Evolutionary conservation across 2,888 invertebrate genomes (phyloP).

Genomic region (Poecilobothrus nobilitatus): DNA sequence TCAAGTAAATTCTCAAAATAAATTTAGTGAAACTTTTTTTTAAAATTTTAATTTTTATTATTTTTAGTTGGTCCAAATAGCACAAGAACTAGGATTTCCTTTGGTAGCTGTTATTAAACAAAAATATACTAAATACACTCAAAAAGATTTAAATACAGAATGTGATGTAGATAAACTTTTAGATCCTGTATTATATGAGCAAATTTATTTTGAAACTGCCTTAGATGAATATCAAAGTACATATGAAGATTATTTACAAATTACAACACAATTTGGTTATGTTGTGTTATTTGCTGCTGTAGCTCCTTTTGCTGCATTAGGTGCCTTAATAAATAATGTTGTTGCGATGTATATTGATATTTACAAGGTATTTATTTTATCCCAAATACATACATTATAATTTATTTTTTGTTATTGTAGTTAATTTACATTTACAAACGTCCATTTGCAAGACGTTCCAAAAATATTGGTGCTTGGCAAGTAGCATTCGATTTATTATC

Average conservation of each 20-base stretch:
- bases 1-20: slow-evolving; percentile 43
- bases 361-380: slow-evolving; percentile 50
- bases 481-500: slow-evolving; percentile 47
- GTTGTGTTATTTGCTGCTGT: slow-evolving; percentile 69
- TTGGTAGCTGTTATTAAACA: slow-evolving; percentile 39
- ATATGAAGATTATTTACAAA: slow-evolving; percentile 67
- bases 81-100: slow-evolving; percentile 42
- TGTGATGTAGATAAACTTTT: slow-evolving; percentile 30
- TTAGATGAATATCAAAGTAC: slow-evolving; percentile 65
- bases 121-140: slow-evolving; percentile 35
- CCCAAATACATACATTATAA: slow-evolving; percentile 36
- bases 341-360: slow-evolving; percentile 66
- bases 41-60: not conserved
- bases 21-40: not conserved
- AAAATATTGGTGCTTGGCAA: slow-evolving; percentile 71
- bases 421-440: slow-evolving; percentile 60
- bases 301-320: slow-evolving; percentile 65
- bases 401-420: slow-evolving; percentile 23
- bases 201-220: slow-evolving; percentile 47
- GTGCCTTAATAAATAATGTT: slow-evolving; percentile 65
- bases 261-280: slow-evolving; percentile 72
- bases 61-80: slow-evolving; percentile 37
- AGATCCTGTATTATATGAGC: slow-evolving; percentile 38
- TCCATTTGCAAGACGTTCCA: slow-evolving; percentile 57
- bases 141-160: slow-evolving; percentile 35